Base-by-base conservation (phyloP, 2,797 vertebrate genomes). In the Crypturellus tataupa region DNA sequence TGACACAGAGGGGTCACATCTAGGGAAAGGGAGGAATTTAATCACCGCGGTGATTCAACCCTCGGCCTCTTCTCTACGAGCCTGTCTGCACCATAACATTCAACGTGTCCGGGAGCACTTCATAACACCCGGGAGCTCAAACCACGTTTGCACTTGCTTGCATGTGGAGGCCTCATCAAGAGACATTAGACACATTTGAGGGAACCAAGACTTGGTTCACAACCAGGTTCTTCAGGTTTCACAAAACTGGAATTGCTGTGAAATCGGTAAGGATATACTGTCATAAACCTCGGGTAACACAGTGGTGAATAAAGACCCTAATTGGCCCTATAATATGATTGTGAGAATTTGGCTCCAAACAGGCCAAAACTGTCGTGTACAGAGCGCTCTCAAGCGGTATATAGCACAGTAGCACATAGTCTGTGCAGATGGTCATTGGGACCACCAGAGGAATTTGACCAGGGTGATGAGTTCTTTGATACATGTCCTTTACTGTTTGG, bases 231-330 rank as follows among this genome's bases (percentile, higher is more conserved):
- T 75, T 80, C 59, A 88, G 31, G 21, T 78, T 86, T 86, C 71
- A 69, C 17, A n/a, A 40, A 33, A 18, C 70, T 49, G 73, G 70
- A 92, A 70, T 14, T 23, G 27, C 27, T 27, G 27, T 53, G 47
- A 47, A 13, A 75, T 76, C 37, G 70, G 20, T 27, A 84, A 37
- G 40, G 29, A 68, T 47, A 44, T 33, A 14, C 35, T 75, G 12
- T 78, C 2, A 0, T 44, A 31, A 65, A 59, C 42, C 35, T 77
- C 8, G 29, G 56, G n/a, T 70, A 42, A 47, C 7, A 5, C 0
- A 0, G 23, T 46, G 40, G 11, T 65, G 27, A 76, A 1, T 35
- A 65, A 73, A 16, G 11, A 10, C 46, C 19, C 23, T 84, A 27
- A 63, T 39, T 55, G 31, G 21, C 56, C 67, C 19, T 51, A 40